phyloP scores from a whole-genome alignment of 2,113 vertebrate genomes.

The Heloderma charlesbogerti region DNA sequence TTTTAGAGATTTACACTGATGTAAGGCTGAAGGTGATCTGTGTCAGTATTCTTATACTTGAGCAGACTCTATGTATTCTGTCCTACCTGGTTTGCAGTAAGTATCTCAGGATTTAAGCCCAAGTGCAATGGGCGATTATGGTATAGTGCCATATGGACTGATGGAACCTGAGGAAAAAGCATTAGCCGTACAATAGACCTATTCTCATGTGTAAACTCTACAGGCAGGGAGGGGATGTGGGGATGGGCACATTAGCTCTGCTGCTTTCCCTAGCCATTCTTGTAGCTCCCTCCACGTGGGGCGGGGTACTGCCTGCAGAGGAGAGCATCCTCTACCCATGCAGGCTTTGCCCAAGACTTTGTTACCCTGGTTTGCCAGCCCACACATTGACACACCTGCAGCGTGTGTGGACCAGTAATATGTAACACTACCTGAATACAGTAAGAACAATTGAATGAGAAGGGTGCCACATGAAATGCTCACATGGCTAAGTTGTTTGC shows the following conservation, averaged over 20 bases:
- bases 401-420: neutral
- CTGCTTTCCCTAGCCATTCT: too few species aligned
- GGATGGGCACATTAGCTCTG: too few species aligned
- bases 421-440: too few species aligned
- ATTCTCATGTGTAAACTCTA: too few species aligned
- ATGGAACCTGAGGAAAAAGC: conserved; percentile 7
- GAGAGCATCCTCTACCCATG: too few species aligned
- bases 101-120: conserved; percentile 26
- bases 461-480: neutral
- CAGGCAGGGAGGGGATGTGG: too few species aligned
- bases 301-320: too few species aligned
- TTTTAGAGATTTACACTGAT: conserved; percentile 7
- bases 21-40: conserved; percentile 25
- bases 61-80: neutral
- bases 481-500: neutral
- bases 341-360: too few species aligned
- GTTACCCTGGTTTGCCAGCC: too few species aligned
- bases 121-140: neutral
- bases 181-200: neutral
- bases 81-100: conserved; percentile 36
- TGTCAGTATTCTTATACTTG: conserved; percentile 35
- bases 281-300: too few species aligned
- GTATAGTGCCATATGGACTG: too few species aligned
- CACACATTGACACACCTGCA: neutral
- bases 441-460: neutral